Evolutionary conservation across 1,140 invertebrate species (phyloP).

Genomic region (Orchesella cincta): DNA sequence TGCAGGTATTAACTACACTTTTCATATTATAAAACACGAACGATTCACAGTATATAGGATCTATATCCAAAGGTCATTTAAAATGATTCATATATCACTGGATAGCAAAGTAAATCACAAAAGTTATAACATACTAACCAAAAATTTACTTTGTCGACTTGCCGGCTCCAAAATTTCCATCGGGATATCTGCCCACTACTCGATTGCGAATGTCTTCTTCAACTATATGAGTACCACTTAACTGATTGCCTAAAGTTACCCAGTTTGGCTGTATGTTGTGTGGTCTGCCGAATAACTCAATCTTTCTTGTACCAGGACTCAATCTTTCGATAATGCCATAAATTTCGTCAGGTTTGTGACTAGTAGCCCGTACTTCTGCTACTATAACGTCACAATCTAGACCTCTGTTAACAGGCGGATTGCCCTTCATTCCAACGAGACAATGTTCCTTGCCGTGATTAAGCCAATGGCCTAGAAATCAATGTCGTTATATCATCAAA

Average conservation of each 20-base stretch:
- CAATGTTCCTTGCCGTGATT: conserved; percentile 99
- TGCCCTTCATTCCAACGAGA: conserved; percentile 94
- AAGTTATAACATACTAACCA: too few species aligned
- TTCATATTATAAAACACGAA: too few species aligned
- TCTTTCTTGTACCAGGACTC: conserved; percentile 91
- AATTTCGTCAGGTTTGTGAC: conserved; percentile 97
- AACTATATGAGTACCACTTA: conserved; percentile 89
- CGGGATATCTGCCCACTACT: conserved; percentile 89
- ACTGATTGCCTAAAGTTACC: conserved; percentile 94
- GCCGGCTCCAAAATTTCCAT: conserved; percentile 71
- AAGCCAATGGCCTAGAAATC: conserved; percentile 78
- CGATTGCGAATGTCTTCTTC: conserved; percentile 87
- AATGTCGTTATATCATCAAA: neutral
- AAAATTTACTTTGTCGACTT: too few species aligned
- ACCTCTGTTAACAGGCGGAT: conserved; percentile 86
- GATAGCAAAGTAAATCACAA: too few species aligned
- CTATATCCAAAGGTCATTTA: too few species aligned
- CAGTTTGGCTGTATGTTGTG: conserved; percentile 99
- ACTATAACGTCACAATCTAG: conserved; percentile 98
- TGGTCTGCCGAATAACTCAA: conserved; percentile 93
- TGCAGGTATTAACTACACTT: too few species aligned
- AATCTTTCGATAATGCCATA: conserved; percentile 88
- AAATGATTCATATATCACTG: too few species aligned
- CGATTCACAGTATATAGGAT: too few species aligned
- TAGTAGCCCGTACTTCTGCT: conserved; percentile 94